A percentile compares a stretch with the other conserved stretches of the same genome.
phyloP scores from a whole-genome alignment of 2,113 vertebrate genomes.

The Malurus cyaneus region DNA sequence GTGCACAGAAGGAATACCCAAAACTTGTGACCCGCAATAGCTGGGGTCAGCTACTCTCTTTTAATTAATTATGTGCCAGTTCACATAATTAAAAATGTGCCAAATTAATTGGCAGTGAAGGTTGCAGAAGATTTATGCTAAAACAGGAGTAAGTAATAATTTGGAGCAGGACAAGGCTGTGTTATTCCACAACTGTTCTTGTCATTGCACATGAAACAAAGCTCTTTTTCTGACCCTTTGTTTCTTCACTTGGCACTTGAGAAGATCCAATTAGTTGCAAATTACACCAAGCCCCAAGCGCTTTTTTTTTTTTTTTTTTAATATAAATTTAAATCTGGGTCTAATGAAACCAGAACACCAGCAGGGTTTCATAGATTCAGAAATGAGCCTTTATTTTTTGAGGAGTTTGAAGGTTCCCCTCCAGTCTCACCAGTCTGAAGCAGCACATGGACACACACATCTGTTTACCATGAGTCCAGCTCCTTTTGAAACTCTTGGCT shows the following conservation, averaged over 20 bases:
- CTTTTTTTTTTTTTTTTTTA: neutral
- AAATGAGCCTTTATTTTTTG: neutral
- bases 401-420: neutral
- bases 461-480: rapidly evolving
- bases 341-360: neutral
- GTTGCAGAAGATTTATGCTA: neutral
- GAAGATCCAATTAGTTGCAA: neutral
- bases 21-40: neutral
- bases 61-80: neutral
- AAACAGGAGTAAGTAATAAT: neutral
- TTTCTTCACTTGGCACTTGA: neutral
- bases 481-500: neutral
- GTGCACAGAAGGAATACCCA: neutral
- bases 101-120: neutral
- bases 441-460: neutral
- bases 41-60: neutral
- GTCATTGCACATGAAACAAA: neutral
- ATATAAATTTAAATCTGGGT: neutral
- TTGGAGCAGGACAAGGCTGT: neutral
- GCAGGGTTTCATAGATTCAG: neutral
- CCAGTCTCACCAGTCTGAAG: neutral
- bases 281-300: neutral
- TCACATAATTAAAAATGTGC: neutral
- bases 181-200: neutral
- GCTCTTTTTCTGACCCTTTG: neutral